phyloP scores from a whole-genome alignment of 2,797 vertebrate species.

The Xenentodon cancila region DNA sequence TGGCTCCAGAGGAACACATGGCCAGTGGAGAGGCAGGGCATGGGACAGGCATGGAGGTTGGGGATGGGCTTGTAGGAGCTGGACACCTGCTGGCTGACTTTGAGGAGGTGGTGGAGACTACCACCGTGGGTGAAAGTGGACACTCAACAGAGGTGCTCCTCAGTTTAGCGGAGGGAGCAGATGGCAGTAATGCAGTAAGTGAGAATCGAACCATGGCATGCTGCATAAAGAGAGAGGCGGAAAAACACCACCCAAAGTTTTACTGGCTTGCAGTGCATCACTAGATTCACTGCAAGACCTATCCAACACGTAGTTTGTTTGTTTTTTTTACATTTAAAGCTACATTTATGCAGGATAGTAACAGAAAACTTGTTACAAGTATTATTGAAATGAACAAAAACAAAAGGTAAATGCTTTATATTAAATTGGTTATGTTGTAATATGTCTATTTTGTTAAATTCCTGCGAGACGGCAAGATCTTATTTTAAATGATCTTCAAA shows the following conservation, averaged over 20 bases:
- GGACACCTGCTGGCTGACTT: slow-evolving; percentile 84
- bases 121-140: slow-evolving; percentile 79
- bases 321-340: too few species aligned
- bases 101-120: slow-evolving; percentile 87
- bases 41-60: slow-evolving; percentile 67
- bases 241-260: too few species aligned
- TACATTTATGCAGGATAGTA: too few species aligned
- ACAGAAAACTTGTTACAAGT: too few species aligned
- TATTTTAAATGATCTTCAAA: background rate
- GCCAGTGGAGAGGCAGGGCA: slow-evolving; percentile 48
- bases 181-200: slow-evolving; percentile 69
- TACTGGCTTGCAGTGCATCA: too few species aligned
- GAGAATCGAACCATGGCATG: background rate
- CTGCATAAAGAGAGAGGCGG: background rate
- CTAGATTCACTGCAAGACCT: too few species aligned
- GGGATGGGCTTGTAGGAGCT: slow-evolving; percentile 79
- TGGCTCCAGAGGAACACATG: slow-evolving; percentile 58
- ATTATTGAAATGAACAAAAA: too few species aligned
- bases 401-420: too few species aligned
- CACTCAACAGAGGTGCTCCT: slow-evolving; percentile 80
- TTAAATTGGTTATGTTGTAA: too few species aligned
- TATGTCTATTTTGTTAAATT: too few species aligned
- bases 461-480: background rate
- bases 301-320: too few species aligned
- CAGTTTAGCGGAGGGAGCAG: slow-evolving; percentile 67